Conservation (phyloP, 2,888 invertebrate species). For the Sinelater perroti region DNA sequence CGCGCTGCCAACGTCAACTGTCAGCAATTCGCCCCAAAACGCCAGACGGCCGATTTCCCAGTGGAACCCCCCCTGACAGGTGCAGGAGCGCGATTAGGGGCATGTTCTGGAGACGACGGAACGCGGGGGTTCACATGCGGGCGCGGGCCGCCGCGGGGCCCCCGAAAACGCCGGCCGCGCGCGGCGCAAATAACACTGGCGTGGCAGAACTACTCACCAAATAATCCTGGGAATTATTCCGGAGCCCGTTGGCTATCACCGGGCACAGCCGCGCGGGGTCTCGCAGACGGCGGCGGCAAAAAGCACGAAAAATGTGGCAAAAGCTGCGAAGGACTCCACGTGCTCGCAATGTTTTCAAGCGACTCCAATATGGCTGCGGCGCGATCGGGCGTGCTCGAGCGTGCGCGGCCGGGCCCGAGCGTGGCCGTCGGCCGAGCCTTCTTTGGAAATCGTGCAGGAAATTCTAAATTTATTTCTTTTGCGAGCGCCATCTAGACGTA, state of each 20-base stretch:
- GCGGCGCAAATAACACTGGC: conserved; percentile 11
- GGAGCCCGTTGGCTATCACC: conserved; percentile 3
- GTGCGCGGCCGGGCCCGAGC: conserved; percentile 32
- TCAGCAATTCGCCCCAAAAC: no score
- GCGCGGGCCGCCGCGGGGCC: no score
- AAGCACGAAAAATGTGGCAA: conserved; percentile 20
- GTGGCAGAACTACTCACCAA: conserved; percentile 4
- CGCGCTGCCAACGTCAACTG: no score
- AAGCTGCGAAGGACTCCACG: conserved; percentile 63
- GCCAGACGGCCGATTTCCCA: no score
- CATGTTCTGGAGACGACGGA: no score
- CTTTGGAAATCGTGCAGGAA: conserved; percentile 16
- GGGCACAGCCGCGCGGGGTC: no score
- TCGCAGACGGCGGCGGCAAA: conserved; percentile 1
- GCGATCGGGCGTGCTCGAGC: conserved; percentile 44
- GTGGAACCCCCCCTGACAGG: no score
- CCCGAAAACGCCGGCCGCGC: no score
- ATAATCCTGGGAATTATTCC: conserved; percentile 10
- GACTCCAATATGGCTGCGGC: conserved; percentile 70
- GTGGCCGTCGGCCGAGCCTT: conserved; percentile 22
- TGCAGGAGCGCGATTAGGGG: no score
- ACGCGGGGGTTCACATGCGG: no score
- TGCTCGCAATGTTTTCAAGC: conserved; percentile 75
- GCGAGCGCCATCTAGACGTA: neutral
- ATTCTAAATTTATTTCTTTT: conserved; percentile 9